These are phyloP conservation scores for Araneus ventricosus DNA, from an alignment of 1,140 invertebrate genomes.

Conservation along the genomic window DNA sequence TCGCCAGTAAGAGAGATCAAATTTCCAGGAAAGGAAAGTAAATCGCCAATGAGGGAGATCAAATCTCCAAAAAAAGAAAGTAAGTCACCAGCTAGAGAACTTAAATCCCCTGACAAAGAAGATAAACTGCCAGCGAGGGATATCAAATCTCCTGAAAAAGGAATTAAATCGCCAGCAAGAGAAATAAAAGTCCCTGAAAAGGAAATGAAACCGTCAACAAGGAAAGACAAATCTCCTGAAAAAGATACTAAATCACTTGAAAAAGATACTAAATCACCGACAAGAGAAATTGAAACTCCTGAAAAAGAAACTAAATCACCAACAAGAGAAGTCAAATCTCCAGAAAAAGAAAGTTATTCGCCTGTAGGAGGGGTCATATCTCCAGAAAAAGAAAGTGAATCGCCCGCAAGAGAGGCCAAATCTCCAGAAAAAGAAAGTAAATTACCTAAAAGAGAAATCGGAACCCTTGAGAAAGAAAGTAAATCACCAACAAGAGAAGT, in stretches of 20 bases:
- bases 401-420: not conserved
- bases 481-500: not conserved
- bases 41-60: not conserved
- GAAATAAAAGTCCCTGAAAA: not conserved
- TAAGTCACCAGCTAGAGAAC: not conserved
- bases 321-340: not conserved
- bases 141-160: not conserved
- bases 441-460: not conserved
- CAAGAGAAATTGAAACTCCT: not conserved
- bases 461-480: not conserved
- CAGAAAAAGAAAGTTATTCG: not conserved
- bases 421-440: not conserved
- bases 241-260: constrained; percentile 24
- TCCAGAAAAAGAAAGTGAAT: not conserved
- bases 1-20: not conserved
- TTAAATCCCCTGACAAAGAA: not conserved
- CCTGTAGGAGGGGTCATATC: not conserved
- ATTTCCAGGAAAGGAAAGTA: constrained; percentile 16
- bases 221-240: not conserved
- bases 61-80: constrained; percentile 26
- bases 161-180: not conserved
- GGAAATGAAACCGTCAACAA: not conserved
- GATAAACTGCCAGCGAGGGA: constrained; percentile 13
- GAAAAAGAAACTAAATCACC: constrained; percentile 16
- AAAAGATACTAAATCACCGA: constrained; percentile 21